Evolutionary conservation across 2,113 vertebrate genomes (phyloP).

Genomic region (Grallaria varia): DNA sequence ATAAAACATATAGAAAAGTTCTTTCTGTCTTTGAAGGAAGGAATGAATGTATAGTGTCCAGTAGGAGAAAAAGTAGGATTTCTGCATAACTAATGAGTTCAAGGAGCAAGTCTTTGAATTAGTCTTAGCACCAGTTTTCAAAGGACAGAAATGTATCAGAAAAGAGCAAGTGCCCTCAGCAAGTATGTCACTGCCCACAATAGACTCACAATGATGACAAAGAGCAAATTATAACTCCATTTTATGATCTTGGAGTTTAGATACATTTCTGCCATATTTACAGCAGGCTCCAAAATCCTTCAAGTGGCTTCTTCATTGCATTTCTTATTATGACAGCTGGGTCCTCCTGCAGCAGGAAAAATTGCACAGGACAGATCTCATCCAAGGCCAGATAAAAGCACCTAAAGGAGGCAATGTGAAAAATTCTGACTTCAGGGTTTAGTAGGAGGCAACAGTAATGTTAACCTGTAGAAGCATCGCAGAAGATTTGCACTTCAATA

Average conservation of each 20-base stretch:
- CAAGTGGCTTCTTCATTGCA: not conserved
- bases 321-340: accelerated
- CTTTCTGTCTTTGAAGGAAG: not conserved
- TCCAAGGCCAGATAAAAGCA: not conserved
- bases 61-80: not conserved
- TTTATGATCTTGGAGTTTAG: not conserved
- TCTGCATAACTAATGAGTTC: not conserved
- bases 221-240: not conserved
- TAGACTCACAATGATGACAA: not conserved
- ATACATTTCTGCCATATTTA: not conserved
- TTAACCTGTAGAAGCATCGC: not conserved
- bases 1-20: not conserved
- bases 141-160: not conserved
- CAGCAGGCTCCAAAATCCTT: not conserved
- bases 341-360: not conserved
- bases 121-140: not conserved
- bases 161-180: not conserved
- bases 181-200: not conserved
- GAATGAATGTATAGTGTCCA: not conserved
- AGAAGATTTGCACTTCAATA: not conserved
- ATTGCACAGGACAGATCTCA: not conserved
- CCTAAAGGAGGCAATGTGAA: not conserved
- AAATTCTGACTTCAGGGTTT: not conserved
- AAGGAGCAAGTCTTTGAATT: not conserved
- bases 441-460: not conserved